Percentiles rank a stretch among this genome's conserved stretches.
These are phyloP conservation scores for Poecilia latipinna DNA, from an alignment of 2,113 vertebrate species.

Conservation along the genomic window DNA sequence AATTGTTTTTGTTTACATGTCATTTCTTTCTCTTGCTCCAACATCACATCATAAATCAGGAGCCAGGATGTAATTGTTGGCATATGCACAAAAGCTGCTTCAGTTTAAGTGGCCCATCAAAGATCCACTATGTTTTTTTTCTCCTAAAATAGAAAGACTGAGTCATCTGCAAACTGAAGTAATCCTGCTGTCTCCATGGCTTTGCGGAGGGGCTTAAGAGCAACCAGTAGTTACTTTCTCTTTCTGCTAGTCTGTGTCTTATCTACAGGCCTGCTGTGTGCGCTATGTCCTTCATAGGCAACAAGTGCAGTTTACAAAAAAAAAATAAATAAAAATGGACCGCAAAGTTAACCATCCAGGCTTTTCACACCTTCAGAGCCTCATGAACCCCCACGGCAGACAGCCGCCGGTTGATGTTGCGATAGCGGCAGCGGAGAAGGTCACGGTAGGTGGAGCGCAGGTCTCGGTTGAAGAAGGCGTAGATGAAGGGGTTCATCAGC, in stretches of 20 bases:
- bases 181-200: constrained; percentile 43
- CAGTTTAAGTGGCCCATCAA: constrained; percentile 58
- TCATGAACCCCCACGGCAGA: constrained; percentile 84
- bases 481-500: constrained; percentile 85
- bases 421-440: constrained; percentile 82
- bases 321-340: background rate
- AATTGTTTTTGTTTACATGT: constrained; percentile 49
- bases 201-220: constrained; percentile 28
- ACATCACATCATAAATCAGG: constrained; percentile 45
- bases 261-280: constrained; percentile 55
- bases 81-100: constrained; percentile 61
- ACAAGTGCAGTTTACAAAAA: constrained; percentile 42
- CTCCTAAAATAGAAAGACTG: constrained; percentile 71
- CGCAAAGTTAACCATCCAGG: background rate
- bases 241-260: constrained; percentile 49
- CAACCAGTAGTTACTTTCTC: constrained; percentile 35
- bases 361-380: constrained; percentile 75
- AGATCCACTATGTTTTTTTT: constrained; percentile 42
- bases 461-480: constrained; percentile 85
- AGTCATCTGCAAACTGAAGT: constrained; percentile 55
- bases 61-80: constrained; percentile 37
- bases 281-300: constrained; percentile 33
- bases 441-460: constrained; percentile 83
- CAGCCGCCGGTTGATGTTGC: constrained; percentile 84
- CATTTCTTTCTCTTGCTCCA: constrained; percentile 44